Evolutionary conservation across 2,888 invertebrate genomes (phyloP).

Genomic region (Vannuccia rotundouncinata): DNA sequence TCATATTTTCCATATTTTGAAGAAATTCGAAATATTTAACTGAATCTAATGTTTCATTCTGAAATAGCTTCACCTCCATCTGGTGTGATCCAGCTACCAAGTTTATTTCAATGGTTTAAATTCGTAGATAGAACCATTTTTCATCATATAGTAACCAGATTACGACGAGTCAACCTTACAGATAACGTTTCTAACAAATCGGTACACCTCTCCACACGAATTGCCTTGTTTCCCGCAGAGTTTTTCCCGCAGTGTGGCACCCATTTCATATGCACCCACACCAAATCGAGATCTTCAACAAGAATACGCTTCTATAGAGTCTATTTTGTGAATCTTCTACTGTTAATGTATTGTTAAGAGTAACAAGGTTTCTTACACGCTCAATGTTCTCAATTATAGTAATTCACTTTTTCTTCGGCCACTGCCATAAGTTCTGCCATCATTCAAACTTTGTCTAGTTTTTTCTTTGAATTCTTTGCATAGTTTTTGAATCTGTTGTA

Average conservation of each 20-base stretch:
- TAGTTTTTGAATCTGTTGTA: background rate
- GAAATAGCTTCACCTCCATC: background rate
- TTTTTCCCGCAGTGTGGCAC: constrained; percentile 8
- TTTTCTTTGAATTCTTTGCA: constrained; percentile 6
- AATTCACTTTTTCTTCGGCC: constrained; percentile 3
- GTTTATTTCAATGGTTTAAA: background rate
- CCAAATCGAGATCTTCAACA: background rate
- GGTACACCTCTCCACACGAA: background rate
- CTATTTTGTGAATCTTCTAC: background rate
- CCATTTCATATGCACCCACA: constrained; percentile 20
- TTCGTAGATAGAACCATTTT: constrained; percentile 13
- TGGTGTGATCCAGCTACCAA: background rate
- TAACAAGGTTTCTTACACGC: constrained; percentile 3
- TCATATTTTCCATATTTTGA: background rate
- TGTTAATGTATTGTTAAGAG: constrained; percentile 4
- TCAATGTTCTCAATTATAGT: constrained; percentile 13
- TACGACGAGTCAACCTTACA: constrained; percentile 2
- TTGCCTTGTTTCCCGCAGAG: background rate
- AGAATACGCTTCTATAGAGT: background rate
- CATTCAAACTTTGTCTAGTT: constrained; percentile 20
- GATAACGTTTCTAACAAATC: constrained; percentile 22
- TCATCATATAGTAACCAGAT: constrained; percentile 12
- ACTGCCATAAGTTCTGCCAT: constrained; percentile 11
- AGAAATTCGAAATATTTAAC: too few species aligned
- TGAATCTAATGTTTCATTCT: too few species aligned